Base-by-base conservation (phyloP, 2,888 invertebrate species). In the Coleophora deauratella region DNA sequence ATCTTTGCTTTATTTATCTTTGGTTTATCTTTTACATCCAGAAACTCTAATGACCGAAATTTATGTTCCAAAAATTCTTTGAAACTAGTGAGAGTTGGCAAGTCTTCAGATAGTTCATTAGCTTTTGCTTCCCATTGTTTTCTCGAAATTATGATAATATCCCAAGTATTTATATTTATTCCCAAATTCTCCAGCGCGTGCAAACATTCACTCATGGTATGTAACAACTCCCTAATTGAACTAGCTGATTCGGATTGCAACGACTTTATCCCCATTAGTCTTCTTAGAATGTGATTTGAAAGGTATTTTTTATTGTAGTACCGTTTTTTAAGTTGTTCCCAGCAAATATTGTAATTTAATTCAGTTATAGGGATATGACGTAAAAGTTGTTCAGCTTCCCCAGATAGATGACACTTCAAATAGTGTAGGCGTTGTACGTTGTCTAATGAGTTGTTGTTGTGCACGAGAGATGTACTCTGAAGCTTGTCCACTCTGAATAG, bases 401-500 rank as follows among this genome's bases (percentile, higher is more conserved):
- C 50, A 15, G 35, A 14, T 2, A 54, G 15, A 36, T 44, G 37
- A 11, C 40, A 41, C 33, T 55, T 55, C n/a, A 53, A 33, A 38
- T 55, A 53, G 35, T 51, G 49, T 9, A 55, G 28, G 38, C 48
- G 47, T 43, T 55, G 50, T 7, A 51, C 49, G 33, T 50, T 37
- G 27, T 47, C 45, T 9, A 53, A 33, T 6, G 33, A 33, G 9
- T 21, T 10, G 33, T 52, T 51, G 11, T 49, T 43, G 35, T 55
- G 46, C 1, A 53, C 41, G 9, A 53, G 37, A 8, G 50, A 49
- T 9, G 42, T 15, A 38, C 52, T 10, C 44, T 21, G 36, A 52
- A 51, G 9, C 43, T 46, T 7, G 37, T 30, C 51, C 50, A 53
- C 33, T 50, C 50, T 2, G 39, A 31, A 38, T 50, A 53, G 10